Base-by-base conservation (phyloP, 2,113 vertebrate species). In the Psittacula cyanocephala region DNA sequence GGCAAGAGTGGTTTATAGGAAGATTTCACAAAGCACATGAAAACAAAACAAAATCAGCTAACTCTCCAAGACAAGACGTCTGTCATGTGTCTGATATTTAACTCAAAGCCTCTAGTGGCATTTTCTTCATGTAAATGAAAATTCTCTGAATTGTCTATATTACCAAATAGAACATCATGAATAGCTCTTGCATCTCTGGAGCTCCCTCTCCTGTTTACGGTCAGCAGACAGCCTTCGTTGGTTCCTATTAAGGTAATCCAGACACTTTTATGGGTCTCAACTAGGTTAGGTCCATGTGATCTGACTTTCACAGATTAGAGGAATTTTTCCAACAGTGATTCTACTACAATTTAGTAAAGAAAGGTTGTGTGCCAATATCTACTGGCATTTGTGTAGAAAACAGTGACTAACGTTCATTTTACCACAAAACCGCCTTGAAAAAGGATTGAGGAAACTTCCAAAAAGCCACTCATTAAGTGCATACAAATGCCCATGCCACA, bases 121-220 rank as follows among this genome's bases (percentile, higher is more conserved):
- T 87, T 89, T 75, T 92, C 67, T 68, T 84, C 35, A 44, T 69
- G 81, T 78, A 96, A 95, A 92, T 67, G 78, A 72, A 81, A 82
- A n/a, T 89, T 81, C 44, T 89, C 63, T 47, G 67, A 57, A 57
- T 67, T 91, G 74, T 43, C 57, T 78, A 17, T 87, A 55, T 71
- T 60, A 89, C 69, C 72, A 95, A 96, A 89, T 59, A 89, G 86
- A 85, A 76, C 39, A 57, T 49, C n/a, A 59, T 43, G 5, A 64
- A 47, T 37, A 93, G 41, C 62, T 92, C 95, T 79, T 93, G 57
- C 67, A 92, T 91, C 89, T 95, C 89, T 94, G 85, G 94, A 95
- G 96, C 91, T 95, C 91, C 93, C 93, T 93, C 93, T 96, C 86
- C 91, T 95, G 95, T 95, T 94, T 92, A 70, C 0, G 52, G 86